Evolutionary conservation across 2,797 vertebrate species (phyloP), one percentile per base, ranked within the genome.

Genomic region (Brotula barbata): DNA sequence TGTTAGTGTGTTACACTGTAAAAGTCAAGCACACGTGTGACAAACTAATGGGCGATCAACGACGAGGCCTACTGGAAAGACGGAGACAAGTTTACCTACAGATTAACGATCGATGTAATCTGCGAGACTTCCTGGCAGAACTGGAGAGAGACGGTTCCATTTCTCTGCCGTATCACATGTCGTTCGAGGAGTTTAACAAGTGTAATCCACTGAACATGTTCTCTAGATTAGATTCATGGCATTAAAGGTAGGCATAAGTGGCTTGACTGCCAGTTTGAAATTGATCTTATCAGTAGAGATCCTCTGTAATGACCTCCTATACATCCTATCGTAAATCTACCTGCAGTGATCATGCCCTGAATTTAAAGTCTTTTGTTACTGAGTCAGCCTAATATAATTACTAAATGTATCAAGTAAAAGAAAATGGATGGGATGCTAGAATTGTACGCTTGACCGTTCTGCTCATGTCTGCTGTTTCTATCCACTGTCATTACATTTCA

Each of bases 191-290:
- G 34, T 66, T 70, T 48, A 68, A 59, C 42, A 60, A 46, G 37
- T 63, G 21, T 66, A 79, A 79, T 71, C 44, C 50, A 47, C 37
- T 62, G 14, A 69, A 36, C 37, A 15, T 20, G 42, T 59, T 57
- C 55, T 37, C 58, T 46, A 5, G 34, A 66, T 70, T 69, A 50
- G 31, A 64, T 51, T 55, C 11, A 15, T 44, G 50, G 22, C 34
- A 40, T 51, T 45, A 56, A 39, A 21, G 49, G 61, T 13, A 28
- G 41, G 14, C 37, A 0, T 28, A 28, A 4, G 3, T 22, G 41
- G 46, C 7, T 40, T 72, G 42, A 50, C 1, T 50, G 54, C 58
- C 48, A 40, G 37, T 19, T 49, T 71, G 54, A 79, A 66, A 79
- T 22, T 39, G 19, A 69, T 49, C 62, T 60, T 70, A 80, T 54